phyloP scores from a whole-genome alignment of 2,797 vertebrate genomes.

The Nannoperca australis region DNA sequence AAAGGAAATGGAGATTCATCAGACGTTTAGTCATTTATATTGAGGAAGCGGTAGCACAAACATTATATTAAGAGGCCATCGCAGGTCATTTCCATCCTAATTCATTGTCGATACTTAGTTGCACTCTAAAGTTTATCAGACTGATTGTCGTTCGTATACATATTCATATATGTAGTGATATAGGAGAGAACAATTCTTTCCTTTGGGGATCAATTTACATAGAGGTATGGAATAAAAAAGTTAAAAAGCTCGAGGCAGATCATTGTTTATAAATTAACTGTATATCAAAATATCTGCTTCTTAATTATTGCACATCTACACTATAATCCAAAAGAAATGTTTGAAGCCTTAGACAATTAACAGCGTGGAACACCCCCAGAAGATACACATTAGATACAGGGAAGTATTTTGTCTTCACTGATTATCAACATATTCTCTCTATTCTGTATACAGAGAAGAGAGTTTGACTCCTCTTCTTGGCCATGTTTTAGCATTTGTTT shows the following conservation, averaged over 20 bases:
- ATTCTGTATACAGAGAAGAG: conserved; percentile 45
- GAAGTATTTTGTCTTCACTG: conserved; percentile 49
- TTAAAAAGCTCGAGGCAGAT: conserved; percentile 5
- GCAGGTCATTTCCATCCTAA: conserved; percentile 30
- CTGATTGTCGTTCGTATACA: conserved; percentile 11
- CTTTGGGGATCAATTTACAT: conserved; percentile 29
- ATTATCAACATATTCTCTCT: conserved; percentile 57
- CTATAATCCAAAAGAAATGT: conserved; percentile 28
- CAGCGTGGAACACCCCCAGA: conserved; percentile 17
- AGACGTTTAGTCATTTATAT: conserved; percentile 37
- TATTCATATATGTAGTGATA: conserved; percentile 29
- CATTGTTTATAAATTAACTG: conserved; percentile 15
- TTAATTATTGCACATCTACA: conserved; percentile 32
- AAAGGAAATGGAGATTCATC: conserved; percentile 28
- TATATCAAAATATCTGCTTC: conserved; percentile 19
- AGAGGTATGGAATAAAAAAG: conserved; percentile 25
- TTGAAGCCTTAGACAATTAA: conserved; percentile 34
- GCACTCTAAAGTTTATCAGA: conserved; percentile 28
- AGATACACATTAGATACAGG: conserved; percentile 37
- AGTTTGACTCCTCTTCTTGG: conserved; percentile 32
- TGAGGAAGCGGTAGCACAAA: conserved; percentile 37
- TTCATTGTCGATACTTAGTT: conserved; percentile 18
- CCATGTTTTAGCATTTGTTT: conserved; percentile 35
- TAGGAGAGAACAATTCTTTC: conserved; percentile 2
- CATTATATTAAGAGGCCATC: conserved; percentile 43